These are phyloP conservation scores for Phrynocephalus vlangalii DNA, from an alignment of 2,797 vertebrate species.

Conservation along the genomic window DNA sequence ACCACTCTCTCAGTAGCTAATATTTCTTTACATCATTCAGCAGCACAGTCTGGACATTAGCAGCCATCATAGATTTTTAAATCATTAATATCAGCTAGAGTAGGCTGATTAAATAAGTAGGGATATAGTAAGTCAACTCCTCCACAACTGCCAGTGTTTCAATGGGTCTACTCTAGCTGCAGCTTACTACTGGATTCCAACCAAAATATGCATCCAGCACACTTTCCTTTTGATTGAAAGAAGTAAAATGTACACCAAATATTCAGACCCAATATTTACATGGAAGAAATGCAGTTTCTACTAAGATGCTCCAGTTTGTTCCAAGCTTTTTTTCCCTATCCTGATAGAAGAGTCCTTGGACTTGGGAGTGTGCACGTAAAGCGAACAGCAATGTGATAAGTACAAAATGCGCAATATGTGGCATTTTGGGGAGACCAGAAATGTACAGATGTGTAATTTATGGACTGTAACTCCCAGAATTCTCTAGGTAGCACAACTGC, in stretches of 20 bases:
- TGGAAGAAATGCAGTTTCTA: not conserved
- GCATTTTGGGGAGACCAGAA: too few species aligned
- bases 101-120: not conserved
- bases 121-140: not conserved
- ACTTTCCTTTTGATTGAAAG: not conserved
- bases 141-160: too few species aligned
- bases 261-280: not conserved
- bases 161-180: too few species aligned
- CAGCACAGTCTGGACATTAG: not conserved
- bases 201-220: not conserved
- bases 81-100: not conserved
- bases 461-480: not conserved
- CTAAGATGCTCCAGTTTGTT: not conserved
- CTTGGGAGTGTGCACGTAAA: not conserved
- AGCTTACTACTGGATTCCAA: too few species aligned
- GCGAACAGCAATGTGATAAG: not conserved
- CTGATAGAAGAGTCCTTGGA: not conserved
- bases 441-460: too few species aligned
- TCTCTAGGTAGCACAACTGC: not conserved
- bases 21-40: not conserved
- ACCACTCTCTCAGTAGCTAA: not conserved
- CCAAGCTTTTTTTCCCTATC: not conserved
- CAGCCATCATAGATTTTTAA: not conserved
- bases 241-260: not conserved
- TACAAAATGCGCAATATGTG: not conserved